phyloP scores from a whole-genome alignment of 2,113 vertebrate genomes.

The Fukomys damarensis region DNA sequence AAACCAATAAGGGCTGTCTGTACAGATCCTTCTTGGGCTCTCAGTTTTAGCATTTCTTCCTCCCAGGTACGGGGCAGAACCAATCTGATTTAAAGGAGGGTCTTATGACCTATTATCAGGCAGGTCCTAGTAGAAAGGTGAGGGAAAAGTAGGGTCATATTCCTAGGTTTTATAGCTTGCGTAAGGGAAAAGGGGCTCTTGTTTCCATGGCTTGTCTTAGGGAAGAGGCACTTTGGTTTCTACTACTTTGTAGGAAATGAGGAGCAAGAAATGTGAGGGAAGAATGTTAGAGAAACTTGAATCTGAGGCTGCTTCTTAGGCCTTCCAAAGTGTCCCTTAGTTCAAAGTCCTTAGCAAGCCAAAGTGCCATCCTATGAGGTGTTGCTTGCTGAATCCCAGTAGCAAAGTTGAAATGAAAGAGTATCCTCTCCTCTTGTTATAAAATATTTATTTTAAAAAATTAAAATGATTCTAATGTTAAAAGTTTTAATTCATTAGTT shows the following conservation, averaged over 20 bases:
- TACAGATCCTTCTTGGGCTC: background rate
- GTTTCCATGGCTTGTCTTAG: background rate
- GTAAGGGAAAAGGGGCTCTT: too few species aligned
- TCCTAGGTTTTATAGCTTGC: background rate
- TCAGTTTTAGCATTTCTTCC: background rate
- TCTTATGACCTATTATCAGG: background rate
- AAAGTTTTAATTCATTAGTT: constrained; percentile 35
- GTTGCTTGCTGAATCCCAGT: background rate
- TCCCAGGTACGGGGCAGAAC: too few species aligned
- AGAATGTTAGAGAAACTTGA: background rate
- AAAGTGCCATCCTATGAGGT: background rate
- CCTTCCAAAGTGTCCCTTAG: too few species aligned
- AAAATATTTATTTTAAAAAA: background rate
- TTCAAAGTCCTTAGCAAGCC: background rate
- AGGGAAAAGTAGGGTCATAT: background rate
- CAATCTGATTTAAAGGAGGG: background rate
- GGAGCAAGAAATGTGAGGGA: background rate
- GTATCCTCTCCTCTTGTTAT: background rate
- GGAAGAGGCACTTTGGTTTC: background rate
- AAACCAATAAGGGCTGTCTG: background rate
- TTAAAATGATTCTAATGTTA: background rate
- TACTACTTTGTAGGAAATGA: background rate
- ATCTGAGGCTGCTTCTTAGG: background rate
- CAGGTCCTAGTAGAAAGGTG: background rate
- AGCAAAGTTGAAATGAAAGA: background rate